phyloP scores from a whole-genome alignment of 2,888 invertebrate genomes.

The Perizoma flavofasciatum region DNA sequence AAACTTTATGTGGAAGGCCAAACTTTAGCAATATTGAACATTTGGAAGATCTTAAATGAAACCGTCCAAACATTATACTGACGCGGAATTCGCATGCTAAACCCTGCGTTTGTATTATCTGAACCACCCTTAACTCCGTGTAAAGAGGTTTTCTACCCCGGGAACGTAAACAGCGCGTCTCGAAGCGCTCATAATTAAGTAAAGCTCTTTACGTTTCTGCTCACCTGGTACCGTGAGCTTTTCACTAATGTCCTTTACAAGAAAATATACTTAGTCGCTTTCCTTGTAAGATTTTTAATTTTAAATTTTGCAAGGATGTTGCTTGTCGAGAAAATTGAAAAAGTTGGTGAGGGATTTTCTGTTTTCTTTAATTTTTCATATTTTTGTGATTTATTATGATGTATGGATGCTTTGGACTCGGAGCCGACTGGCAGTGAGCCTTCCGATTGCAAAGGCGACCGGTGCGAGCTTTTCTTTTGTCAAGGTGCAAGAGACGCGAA shows the following conservation, averaged over 20 bases:
- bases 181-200: conserved; percentile 59
- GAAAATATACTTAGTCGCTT: conserved; percentile 21
- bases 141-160: conserved; percentile 51
- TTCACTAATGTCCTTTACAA: conserved; percentile 31
- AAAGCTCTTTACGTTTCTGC: conserved; percentile 58
- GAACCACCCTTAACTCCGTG: conserved; percentile 30
- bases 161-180: conserved; percentile 52
- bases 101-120: conserved; percentile 27
- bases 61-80: no score
- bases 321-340: neutral
- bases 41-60: no score
- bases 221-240: conserved; percentile 44
- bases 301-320: conserved; percentile 7
- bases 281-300: conserved; percentile 28
- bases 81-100: conserved; percentile 1
- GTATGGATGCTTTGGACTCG: no score
- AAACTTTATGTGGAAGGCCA: no score
- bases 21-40: no score
- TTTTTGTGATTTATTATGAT: neutral
- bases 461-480: no score
- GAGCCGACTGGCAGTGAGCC: no score
- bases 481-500: no score
- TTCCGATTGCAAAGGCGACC: no score
- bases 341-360: neutral
- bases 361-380: neutral